Evolutionary conservation across 2,113 vertebrate species (phyloP), one percentile per base, ranked within the genome.

Genomic region (Bufo bufo): DNA sequence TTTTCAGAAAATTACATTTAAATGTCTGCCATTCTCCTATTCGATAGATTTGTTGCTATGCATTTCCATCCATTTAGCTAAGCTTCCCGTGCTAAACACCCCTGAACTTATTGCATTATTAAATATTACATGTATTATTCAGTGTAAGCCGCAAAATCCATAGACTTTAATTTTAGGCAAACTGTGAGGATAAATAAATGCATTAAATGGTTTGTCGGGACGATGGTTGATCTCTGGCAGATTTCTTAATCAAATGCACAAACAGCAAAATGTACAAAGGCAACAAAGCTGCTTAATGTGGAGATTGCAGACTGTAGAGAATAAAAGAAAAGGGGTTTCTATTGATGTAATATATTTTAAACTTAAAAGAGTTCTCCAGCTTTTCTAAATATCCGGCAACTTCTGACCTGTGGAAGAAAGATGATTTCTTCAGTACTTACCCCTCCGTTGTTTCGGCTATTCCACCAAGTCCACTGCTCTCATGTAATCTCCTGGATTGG

Each of bases 41-140:
- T 58, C 75, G 83, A 45, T 77, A 61, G 59, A 77, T 45, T 58
- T 77, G 74, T 58, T 77, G 72, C 84, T 58, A 58, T 63, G 72
- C 23, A 23, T 65, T 85, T 75, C 52, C 52, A 75, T 75, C 69
- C 33, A 74, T 72, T 85, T 61, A 66, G 91, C 91, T 91, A 78
- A 90, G 91, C 92, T 93, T 95, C 92, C 94, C 91, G 93, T 90
- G 93, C 92, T 93, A 90, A 94, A 93, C 91, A 94, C 93, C 94
- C 92, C 91, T 92, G 90, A 90, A 93, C 95, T 95, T 94, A 92
- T 90, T 97, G 94, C 95, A 97, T 96, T 97, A 97, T 97, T 96
- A 95, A 97, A 95, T 96, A 93, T 95, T 91, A 89, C 89, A 94
- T 97, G 93, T 95, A 97, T 97, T 94, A 97, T 97, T 96, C 92